phyloP scores from a whole-genome alignment of 2,797 vertebrate species.

The Rousettus madagascariensis region DNA sequence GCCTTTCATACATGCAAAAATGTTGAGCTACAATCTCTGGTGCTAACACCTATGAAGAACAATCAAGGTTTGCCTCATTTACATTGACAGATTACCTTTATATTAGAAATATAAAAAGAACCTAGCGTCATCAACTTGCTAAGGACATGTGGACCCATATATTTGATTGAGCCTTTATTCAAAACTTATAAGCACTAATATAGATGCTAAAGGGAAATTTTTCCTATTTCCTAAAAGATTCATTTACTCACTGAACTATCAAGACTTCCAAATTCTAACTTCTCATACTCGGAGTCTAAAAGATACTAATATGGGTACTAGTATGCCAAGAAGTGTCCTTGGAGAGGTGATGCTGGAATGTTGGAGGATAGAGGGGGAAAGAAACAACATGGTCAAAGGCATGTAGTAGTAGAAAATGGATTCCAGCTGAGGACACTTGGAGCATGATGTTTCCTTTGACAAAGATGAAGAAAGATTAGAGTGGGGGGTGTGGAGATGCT shows the following conservation, averaged over 20 bases:
- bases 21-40: neutral
- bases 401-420: neutral
- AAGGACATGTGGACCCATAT: neutral
- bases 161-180: neutral
- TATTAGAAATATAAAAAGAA: neutral
- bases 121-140: neutral
- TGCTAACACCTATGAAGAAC: neutral
- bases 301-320: neutral
- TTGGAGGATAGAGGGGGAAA: neutral
- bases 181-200: neutral
- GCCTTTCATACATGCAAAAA: neutral
- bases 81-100: neutral
- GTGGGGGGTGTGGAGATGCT: neutral
- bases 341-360: neutral
- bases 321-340: neutral
- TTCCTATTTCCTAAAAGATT: neutral
- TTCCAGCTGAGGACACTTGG: neutral
- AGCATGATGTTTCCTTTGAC: neutral
- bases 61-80: neutral
- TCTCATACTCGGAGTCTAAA: neutral
- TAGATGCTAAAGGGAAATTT: neutral
- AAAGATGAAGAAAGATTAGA: neutral
- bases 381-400: neutral
- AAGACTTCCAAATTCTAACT: neutral
- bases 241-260: neutral